Conservation (phyloP, 2,797 vertebrate species). For the Cryptoprocta ferox region DNA sequence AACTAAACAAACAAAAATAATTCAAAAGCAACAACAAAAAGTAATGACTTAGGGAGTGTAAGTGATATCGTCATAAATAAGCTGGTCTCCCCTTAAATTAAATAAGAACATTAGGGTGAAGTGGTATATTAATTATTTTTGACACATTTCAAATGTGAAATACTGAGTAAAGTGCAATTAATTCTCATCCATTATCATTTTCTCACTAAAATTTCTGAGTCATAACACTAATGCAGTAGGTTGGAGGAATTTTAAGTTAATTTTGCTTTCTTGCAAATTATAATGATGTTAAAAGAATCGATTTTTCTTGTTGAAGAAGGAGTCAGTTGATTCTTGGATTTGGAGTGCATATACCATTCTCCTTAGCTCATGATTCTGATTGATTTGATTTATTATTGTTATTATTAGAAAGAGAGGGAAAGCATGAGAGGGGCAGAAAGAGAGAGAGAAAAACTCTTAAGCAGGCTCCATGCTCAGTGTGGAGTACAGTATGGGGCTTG, state of each 20-base stretch:
- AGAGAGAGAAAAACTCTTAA: too few species aligned
- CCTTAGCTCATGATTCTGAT: not conserved
- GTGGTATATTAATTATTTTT: not conserved
- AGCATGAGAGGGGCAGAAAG: too few species aligned
- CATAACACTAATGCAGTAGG: not conserved
- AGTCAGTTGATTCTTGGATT: not conserved
- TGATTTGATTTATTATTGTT: not conserved
- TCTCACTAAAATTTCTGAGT: not conserved
- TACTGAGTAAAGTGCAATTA: not conserved
- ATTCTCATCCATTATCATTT: not conserved
- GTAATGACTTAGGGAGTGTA: not conserved
- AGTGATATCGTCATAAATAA: not conserved
- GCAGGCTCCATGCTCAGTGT: too few species aligned
- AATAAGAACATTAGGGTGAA: not conserved
- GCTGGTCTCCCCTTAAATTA: not conserved
- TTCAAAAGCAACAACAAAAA: not conserved
- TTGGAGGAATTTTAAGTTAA: not conserved
- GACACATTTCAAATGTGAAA: conserved; percentile 36
- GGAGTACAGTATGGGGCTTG: too few species aligned
- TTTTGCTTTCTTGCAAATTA: not conserved
- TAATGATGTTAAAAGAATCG: not conserved
- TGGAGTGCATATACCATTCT: not conserved
- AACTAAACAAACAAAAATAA: not conserved
- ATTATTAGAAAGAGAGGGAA: too few species aligned
- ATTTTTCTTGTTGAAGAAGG: not conserved